Evolutionary conservation across 2,888 invertebrate species (phyloP), one percentile per base, ranked within the genome.

Genomic region (Ellobium chinense): DNA sequence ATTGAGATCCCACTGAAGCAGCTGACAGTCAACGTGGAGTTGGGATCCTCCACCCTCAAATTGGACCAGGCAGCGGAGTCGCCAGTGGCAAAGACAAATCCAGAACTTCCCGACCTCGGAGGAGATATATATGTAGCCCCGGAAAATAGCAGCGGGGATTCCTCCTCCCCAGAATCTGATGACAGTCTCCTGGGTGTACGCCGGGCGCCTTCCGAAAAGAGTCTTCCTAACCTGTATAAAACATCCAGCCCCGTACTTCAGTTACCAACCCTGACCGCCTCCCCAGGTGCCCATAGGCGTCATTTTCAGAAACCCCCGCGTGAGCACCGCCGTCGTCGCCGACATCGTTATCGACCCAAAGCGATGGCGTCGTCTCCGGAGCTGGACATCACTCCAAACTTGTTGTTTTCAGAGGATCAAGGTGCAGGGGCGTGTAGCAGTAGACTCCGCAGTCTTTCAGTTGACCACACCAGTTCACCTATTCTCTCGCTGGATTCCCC

Each of bases 1-100:
- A 88, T 87, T n/a, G 89, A 89, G 81, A 88, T 91, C 34, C 78
- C 78, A 0, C 83, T 90, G 7, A 87, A 87, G 63, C 88, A 91
- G 46, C 85, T 91, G 1, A 86, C 88, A 34, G 86, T 86, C 65
- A 85, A 87, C 9, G 86, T 89, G 7, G 89, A 91, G 54, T 80
- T 87, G 31, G 85, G 85, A 4, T 84, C 85, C 14, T 81, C 88
- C 36, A 78, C 81, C 72, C 85, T 86, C 31, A 85, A 85, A 60
- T 29, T 76, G 29, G 84, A 83, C 68, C n/a, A 46, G 31, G 18
- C 1, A 24, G 12, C 27, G 46, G 74, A 82, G 46, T 37, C 62
- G 18, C 54, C 39, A 56, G 12, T 58, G 12, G n/a, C 63, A 58
- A 60, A n/a, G 60, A 58, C 21, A 39, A 37, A 14, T 21, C 69